Percentiles rank a stretch among this genome's conserved stretches.
Evolutionary conservation across 2,113 vertebrate genomes (phyloP).

Genomic region (Neofelis nebulosa): DNA sequence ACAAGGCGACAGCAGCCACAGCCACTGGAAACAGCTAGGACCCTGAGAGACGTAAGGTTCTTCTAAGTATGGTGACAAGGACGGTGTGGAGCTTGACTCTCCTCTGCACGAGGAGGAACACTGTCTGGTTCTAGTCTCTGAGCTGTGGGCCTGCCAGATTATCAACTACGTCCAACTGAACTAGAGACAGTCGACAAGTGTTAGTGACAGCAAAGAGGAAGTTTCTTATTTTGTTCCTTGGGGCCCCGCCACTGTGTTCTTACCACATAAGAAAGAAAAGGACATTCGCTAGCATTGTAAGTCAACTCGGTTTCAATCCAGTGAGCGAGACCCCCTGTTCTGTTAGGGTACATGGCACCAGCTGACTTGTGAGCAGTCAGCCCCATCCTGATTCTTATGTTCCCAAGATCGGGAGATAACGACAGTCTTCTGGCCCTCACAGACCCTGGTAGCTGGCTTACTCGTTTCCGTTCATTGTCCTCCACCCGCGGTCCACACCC

Average conservation of each 20-base stretch:
- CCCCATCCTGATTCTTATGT: not conserved
- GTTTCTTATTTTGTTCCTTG: not conserved
- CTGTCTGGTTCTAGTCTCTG: not conserved
- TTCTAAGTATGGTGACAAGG: not conserved
- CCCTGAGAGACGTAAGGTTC: not conserved
- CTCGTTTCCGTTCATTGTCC: constrained; percentile 41
- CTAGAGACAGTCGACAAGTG: not conserved
- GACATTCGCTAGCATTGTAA: not conserved
- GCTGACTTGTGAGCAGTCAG: not conserved
- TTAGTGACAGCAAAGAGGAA: not conserved
- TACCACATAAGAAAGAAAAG: not conserved
- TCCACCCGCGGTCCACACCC: constrained; percentile 36
- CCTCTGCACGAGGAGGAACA: not conserved
- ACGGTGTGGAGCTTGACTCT: not conserved
- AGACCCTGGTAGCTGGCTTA: not conserved
- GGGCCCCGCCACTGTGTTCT: not conserved
- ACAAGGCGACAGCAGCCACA: not conserved
- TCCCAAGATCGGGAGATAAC: not conserved
- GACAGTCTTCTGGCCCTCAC: not conserved
- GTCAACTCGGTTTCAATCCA: not conserved
- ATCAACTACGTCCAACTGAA: not conserved
- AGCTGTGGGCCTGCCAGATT: not conserved
- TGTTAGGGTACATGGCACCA: rapidly evolving
- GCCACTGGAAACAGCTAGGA: not conserved
- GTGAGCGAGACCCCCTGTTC: not conserved